phyloP scores from a whole-genome alignment of 92 coral and sea anemone genomes.

The Heteractis magnifica region DNA sequence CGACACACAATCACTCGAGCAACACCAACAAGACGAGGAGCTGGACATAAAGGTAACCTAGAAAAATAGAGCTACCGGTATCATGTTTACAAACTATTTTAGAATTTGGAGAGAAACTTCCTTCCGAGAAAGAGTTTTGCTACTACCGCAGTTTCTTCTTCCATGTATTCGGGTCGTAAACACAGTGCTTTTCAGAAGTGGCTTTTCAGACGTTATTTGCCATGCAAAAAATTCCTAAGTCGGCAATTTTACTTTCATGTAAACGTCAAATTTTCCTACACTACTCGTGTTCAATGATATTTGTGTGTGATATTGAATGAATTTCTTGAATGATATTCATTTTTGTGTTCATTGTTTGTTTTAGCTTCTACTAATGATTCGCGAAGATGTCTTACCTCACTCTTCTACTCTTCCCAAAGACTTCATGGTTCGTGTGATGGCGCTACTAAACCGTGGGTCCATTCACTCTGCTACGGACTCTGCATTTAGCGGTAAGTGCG shows the following conservation, averaged over 20 bases:
- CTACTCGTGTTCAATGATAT: neutral
- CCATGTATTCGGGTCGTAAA: no score
- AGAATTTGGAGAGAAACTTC: no score
- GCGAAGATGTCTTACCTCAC: constrained; percentile 92
- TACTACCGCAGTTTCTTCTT: no score
- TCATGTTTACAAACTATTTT: no score
- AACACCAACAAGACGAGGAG: constrained; percentile 92
- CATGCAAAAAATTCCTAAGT: no score
- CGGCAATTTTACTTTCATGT: no score
- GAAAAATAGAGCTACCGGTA: no score
- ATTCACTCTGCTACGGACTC: constrained; percentile 98
- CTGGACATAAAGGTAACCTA: constrained; percentile 77
- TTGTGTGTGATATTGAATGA: no score
- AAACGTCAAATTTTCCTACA: neutral
- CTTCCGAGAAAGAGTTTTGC: no score
- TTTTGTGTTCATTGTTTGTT: neutral
- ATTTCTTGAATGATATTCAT: no score
- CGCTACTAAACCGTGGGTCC: constrained; percentile 91
- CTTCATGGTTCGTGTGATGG: constrained; percentile 95
- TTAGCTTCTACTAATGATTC: constrained; percentile 87
- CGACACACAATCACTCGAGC: constrained; percentile 92
- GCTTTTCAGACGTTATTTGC: no score
- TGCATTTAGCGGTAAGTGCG: constrained; percentile 82
- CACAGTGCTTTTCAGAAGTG: no score
- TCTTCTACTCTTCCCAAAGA: constrained; percentile 90